Conservation (phyloP, 1,140 invertebrate species). For the Planococcus citri region DNA sequence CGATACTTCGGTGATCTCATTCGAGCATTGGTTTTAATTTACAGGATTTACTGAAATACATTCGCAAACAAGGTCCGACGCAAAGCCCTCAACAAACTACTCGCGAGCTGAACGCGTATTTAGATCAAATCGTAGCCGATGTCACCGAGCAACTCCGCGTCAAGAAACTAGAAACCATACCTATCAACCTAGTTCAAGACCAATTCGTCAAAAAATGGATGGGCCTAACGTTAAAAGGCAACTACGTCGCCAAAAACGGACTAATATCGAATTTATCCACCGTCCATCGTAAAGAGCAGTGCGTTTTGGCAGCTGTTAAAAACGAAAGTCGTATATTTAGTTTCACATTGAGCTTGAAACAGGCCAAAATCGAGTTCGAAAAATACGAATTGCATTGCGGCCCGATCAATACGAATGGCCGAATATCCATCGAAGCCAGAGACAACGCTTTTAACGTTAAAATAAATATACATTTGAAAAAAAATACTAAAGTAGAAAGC, state of each 20-base stretch:
- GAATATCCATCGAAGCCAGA: not conserved
- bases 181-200: not conserved
- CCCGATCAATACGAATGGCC: not conserved
- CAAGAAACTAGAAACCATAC: not conserved
- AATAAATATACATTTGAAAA: not conserved
- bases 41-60: conserved; percentile 7
- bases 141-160: not conserved
- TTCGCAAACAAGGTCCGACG: not conserved
- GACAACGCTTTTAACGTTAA: not conserved
- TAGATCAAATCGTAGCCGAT: not conserved
- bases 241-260: not conserved
- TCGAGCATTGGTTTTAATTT: not conserved
- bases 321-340: not conserved
- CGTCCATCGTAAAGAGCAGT: not conserved
- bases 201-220: not conserved
- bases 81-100: not conserved
- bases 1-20: no score
- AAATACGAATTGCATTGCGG: conserved; percentile 6
- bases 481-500: not conserved
- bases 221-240: not conserved
- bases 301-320: not conserved
- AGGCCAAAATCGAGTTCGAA: not conserved
- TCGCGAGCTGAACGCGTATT: not conserved
- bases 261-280: not conserved
- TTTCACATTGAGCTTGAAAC: not conserved